Evolutionary conservation across 1,140 invertebrate species (phyloP).

Genomic region (Euura lappo): DNA sequence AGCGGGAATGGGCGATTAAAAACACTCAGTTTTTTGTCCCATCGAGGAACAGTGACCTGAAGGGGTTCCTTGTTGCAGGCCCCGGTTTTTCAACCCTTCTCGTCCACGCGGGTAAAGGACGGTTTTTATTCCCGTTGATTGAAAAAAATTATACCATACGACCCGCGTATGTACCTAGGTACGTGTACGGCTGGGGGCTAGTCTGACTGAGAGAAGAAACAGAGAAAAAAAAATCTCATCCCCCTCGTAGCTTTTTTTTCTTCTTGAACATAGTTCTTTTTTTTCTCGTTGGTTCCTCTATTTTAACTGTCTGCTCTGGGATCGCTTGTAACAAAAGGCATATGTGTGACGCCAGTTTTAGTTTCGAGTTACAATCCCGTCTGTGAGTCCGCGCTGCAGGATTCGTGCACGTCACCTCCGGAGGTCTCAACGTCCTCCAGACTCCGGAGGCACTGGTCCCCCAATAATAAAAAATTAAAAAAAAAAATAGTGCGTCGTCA

Average conservation of each 20-base stretch:
- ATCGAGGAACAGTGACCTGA: background rate
- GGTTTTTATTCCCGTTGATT: no score
- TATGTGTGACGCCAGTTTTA: conserved; percentile 4
- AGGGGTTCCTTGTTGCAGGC: background rate
- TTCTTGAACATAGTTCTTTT: background rate
- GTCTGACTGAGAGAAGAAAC: no score
- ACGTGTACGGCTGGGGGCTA: no score
- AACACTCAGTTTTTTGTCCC: conserved; percentile 2
- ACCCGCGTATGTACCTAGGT: no score
- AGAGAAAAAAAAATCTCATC: background rate
- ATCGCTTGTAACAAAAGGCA: conserved; percentile 4
- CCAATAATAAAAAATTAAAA: background rate
- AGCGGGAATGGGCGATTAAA: background rate
- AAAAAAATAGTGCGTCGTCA: no score
- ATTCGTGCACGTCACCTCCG: background rate
- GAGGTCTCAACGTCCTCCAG: background rate
- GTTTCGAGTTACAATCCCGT: background rate
- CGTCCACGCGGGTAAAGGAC: no score
- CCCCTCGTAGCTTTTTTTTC: background rate
- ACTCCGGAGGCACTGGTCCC: background rate
- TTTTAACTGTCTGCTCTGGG: background rate
- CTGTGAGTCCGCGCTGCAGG: background rate
- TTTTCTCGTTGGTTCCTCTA: background rate
- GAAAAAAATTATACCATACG: no score
- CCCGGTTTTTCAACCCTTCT: no score